Evolutionary conservation across 2,888 invertebrate species (phyloP), one percentile per base, ranked within the genome.

Genomic region (Acleris sparsana): DNA sequence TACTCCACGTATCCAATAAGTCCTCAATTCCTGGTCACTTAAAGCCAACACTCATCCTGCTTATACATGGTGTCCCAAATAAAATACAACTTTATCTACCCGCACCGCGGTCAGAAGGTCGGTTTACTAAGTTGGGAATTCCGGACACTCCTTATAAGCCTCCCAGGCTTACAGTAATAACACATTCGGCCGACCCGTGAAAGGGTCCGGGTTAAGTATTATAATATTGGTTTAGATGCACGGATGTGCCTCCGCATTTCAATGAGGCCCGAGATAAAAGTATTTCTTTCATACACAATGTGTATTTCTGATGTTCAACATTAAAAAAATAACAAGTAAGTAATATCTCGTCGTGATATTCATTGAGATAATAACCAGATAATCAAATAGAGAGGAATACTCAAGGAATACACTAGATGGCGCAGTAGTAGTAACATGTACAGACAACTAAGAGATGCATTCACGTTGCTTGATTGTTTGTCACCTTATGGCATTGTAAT

Each of bases 171-270:
- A 61, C 51, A 51, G 65, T 61, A 65, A 65, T 65, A 61, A 56
- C 65, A 56, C 61, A 65, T 61, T 61, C 61, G 55, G 61, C 61
- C 61, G 59, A 49, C 43, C 64, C 64, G 48, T 43, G 18, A 33
- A 61, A 56, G 65, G 65, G 65, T 65, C 61, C 25, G 55, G 57
- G 44, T 52, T 61, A 44, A 65, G 56, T 44, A 65, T 65, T 65
- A 61, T 61, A 65, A 65, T 65, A 65, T 65, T 65, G 60, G 51
- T 61, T 65, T 56, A 56, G 65, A 65, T 65, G 65, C 65, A 65
- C 53, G 49, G 49, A 55, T 65, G 65, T 61, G 65, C 61, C 52
- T 44, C 65, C 56, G 65, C 65, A 65, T 65, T 61, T 65, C 60
- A 65, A 65, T 65, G 61, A 61, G 46, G 22, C 43, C 16, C 25